Evolutionary conservation across 2,797 vertebrate species (phyloP).

Genomic region (Rhinophrynus dorsalis): DNA sequence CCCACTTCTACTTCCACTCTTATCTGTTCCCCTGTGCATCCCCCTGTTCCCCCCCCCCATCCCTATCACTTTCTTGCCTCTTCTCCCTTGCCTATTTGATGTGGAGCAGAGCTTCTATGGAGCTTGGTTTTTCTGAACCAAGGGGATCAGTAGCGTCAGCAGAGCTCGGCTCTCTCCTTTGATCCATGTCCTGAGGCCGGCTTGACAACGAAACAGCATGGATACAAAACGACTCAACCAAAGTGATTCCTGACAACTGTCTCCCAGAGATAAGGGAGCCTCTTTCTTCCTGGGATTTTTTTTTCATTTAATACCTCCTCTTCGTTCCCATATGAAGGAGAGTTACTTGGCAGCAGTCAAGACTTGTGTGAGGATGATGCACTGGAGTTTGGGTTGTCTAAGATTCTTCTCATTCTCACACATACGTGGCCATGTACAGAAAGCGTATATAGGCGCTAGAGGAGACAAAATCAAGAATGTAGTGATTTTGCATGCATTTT

Average conservation of each 20-base stretch:
- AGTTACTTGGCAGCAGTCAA: constrained; percentile 55
- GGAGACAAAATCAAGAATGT: too few species aligned
- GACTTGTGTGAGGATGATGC: constrained; percentile 41
- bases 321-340: constrained; percentile 62
- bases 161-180: constrained; percentile 87
- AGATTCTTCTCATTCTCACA: neutral
- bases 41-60: constrained; percentile 35
- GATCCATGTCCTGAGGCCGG: constrained; percentile 98
- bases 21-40: constrained; percentile 19
- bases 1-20: neutral
- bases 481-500: too few species aligned
- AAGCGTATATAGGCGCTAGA: too few species aligned
- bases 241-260: constrained; percentile 98
- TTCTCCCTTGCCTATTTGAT: constrained; percentile 74
- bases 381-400: constrained; percentile 48
- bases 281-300: constrained; percentile 61
- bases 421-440: too few species aligned
- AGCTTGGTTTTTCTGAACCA: constrained; percentile 72
- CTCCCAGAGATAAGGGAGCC: constrained; percentile 94
- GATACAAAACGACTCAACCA: constrained; percentile 89
- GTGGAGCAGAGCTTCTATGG: constrained; percentile 71
- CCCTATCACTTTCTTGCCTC: constrained; percentile 45
- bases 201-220: constrained; percentile 83
- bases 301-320: constrained; percentile 67
- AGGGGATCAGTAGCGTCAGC: constrained; percentile 88